Percentiles rank a stretch among this genome's conserved stretches.
phyloP scores from a whole-genome alignment of 2,113 vertebrate genomes.

The Aspidoscelis tigris region DNA sequence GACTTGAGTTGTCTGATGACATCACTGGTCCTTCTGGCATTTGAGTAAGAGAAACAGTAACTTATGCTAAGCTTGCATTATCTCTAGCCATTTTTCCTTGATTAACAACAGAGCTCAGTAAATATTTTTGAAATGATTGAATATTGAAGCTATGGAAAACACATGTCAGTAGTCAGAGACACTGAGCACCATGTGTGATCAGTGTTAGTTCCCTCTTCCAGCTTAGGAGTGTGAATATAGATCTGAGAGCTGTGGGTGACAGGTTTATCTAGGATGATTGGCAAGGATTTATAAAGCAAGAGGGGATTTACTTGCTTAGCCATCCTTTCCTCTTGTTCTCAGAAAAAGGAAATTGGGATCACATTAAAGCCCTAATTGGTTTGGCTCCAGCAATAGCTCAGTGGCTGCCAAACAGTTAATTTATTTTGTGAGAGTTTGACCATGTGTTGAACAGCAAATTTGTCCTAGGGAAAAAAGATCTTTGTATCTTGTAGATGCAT shows the following conservation, averaged over 20 bases:
- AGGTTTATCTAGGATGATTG: slow-evolving; percentile 71
- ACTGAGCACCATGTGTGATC: slow-evolving; percentile 45
- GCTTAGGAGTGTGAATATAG: slow-evolving; percentile 45
- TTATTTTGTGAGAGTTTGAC: slow-evolving; percentile 74
- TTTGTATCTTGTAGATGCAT: slow-evolving; percentile 56
- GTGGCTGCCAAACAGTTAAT: slow-evolving; percentile 73
- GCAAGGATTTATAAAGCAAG: slow-evolving; percentile 69
- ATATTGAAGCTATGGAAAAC: slow-evolving; percentile 72
- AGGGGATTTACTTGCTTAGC: slow-evolving; percentile 63
- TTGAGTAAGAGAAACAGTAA: slow-evolving; percentile 65
- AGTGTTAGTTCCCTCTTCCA: slow-evolving; percentile 52
- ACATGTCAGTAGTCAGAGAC: slow-evolving; percentile 63
- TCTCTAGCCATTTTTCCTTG: slow-evolving; percentile 70
- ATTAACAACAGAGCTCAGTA: slow-evolving; percentile 73
- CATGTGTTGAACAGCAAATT: slow-evolving; percentile 69
- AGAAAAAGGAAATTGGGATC: slow-evolving; percentile 74
- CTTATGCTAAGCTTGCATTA: slow-evolving; percentile 55
- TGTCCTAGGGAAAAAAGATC: slow-evolving; percentile 66
- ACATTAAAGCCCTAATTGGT: slow-evolving; percentile 73
- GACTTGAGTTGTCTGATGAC: slow-evolving; percentile 58
- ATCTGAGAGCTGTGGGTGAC: slow-evolving; percentile 63
- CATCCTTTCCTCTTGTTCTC: slow-evolving; percentile 33
- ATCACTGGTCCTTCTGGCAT: slow-evolving; percentile 64
- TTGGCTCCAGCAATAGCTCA: slow-evolving; percentile 65
- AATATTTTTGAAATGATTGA: slow-evolving; percentile 76